Evolutionary conservation across 1,140 invertebrate genomes (phyloP).

Genomic region (Tetramorium simillimum): DNA sequence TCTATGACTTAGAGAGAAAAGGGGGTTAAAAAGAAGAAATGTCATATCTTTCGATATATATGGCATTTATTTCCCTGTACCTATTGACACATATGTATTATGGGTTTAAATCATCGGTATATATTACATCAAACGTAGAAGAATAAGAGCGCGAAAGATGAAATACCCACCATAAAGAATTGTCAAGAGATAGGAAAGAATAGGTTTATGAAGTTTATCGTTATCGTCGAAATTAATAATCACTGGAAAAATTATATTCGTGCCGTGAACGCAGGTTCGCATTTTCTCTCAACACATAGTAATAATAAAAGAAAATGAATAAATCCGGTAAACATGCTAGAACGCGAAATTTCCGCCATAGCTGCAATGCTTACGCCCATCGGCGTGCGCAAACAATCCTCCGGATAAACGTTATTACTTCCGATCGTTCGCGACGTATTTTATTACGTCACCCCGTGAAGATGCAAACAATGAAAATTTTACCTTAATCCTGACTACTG

Average conservation of each 20-base stretch:
- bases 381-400: constrained; percentile 29
- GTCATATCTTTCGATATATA: background rate
- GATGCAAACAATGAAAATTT: constrained; percentile 38
- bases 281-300: background rate
- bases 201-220: background rate
- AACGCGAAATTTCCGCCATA: constrained; percentile 25
- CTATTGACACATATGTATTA: constrained; percentile 22
- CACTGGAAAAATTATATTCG: background rate
- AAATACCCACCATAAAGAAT: background rate
- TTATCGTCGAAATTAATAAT: constrained; percentile 13
- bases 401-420: constrained; percentile 51
- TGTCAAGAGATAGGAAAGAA: background rate
- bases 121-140: background rate
- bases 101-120: background rate
- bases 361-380: background rate
- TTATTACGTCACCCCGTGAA: constrained; percentile 33
- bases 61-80: constrained; percentile 26
- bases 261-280: background rate
- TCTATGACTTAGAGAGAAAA: background rate
- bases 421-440: constrained; percentile 51
- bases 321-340: background rate
- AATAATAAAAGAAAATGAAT: background rate
- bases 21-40: background rate
- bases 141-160: background rate
- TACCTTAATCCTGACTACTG: constrained; percentile 1